These are phyloP conservation scores for Fistularia tabacaria DNA, from an alignment of 2,797 vertebrate species.

Conservation along the genomic window DNA sequence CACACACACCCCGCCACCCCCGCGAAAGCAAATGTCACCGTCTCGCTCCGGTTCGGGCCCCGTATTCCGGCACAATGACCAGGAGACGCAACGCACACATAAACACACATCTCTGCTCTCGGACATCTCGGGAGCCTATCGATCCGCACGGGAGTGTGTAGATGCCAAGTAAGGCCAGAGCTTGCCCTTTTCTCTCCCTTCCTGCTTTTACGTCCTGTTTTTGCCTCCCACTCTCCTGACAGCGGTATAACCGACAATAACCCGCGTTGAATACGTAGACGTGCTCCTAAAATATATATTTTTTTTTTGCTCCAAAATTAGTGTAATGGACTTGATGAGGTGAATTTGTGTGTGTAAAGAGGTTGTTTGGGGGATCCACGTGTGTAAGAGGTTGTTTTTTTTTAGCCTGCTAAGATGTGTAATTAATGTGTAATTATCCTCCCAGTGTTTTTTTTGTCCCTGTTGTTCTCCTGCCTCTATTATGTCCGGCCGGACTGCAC, in stretches of 20 bases:
- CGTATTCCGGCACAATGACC: constrained; percentile 54
- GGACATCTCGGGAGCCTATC: constrained; percentile 75
- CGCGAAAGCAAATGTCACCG: constrained; percentile 64
- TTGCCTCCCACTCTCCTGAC: background rate
- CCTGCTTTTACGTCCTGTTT: constrained; percentile 14
- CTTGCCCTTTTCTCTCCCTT: constrained; percentile 35
- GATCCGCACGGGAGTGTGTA: constrained; percentile 82
- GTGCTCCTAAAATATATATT: too few species aligned
- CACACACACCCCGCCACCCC: constrained; percentile 2
- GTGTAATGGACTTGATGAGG: too few species aligned
- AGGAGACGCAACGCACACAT: constrained; percentile 47
- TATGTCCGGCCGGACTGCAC: constrained; percentile 45
- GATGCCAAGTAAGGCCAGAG: constrained; percentile 66
- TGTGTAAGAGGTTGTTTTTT: too few species aligned
- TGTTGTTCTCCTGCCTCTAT: constrained; percentile 35
- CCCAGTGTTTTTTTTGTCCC: constrained; percentile 25
- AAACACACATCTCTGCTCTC: constrained; percentile 53
- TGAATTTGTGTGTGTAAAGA: too few species aligned
- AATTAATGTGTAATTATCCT: background rate
- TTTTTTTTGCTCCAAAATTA: too few species aligned
- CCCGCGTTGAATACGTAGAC: too few species aligned
- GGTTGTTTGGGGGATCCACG: too few species aligned
- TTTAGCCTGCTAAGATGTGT: too few species aligned
- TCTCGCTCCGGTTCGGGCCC: constrained; percentile 19
- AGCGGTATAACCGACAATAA: background rate